phyloP scores from a whole-genome alignment of 2,888 invertebrate species.

The Diaprepes abbreviatus region DNA sequence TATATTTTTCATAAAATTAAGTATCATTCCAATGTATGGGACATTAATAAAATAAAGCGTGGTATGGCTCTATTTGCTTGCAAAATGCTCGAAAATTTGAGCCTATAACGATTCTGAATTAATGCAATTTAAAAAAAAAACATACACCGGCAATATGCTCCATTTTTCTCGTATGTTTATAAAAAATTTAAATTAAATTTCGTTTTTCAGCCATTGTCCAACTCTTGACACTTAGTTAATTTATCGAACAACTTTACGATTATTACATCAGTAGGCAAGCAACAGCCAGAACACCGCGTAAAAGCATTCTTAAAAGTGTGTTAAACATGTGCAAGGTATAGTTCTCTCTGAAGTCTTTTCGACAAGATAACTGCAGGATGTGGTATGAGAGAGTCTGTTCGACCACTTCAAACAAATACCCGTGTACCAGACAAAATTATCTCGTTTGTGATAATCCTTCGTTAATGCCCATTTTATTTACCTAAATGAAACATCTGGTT shows the following conservation, averaged over 20 bases:
- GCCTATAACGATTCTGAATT: too few species aligned
- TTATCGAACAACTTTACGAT: background rate
- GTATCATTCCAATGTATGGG: too few species aligned
- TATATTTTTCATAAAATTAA: too few species aligned
- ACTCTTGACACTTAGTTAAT: background rate
- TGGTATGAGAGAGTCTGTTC: slow-evolving; percentile 28
- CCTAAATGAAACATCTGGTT: slow-evolving; percentile 21
- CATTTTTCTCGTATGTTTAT: too few species aligned
- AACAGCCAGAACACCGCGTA: slow-evolving; percentile 9
- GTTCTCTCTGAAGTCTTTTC: slow-evolving; percentile 13
- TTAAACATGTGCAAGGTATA: slow-evolving; percentile 27
- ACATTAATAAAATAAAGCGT: too few species aligned
- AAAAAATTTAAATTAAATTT: too few species aligned
- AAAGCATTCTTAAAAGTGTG: slow-evolving; percentile 21
- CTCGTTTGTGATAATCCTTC: slow-evolving; percentile 35
- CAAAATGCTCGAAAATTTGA: too few species aligned
- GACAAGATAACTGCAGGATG: slow-evolving; percentile 35
- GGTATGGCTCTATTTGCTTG: too few species aligned
- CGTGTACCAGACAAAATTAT: slow-evolving; percentile 26
- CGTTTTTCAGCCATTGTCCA: too few species aligned
- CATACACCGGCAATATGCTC: too few species aligned
- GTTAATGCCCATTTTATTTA: slow-evolving; percentile 28
- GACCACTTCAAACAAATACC: slow-evolving; percentile 33
- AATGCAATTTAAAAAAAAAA: too few species aligned
- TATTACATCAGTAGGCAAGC: background rate